A percentile compares a stretch with the other conserved stretches of the same genome.
phyloP scores from a whole-genome alignment of 2,888 invertebrate genomes.

The Quadroppia sp. region DNA sequence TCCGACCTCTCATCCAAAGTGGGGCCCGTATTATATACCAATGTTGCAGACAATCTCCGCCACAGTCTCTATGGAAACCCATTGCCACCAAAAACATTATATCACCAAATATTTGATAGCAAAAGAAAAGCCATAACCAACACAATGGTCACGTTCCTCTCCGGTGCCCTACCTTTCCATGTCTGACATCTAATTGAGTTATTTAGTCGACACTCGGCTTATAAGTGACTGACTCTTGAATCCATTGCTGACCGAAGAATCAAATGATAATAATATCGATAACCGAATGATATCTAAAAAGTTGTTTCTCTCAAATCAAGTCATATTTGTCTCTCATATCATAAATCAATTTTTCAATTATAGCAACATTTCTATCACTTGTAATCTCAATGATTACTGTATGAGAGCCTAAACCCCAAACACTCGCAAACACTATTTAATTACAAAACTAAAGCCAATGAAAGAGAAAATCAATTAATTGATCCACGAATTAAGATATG shows the following conservation, averaged over 20 bases:
- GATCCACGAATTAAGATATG: too few species aligned
- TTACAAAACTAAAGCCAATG: too few species aligned
- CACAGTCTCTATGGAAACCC: conserved; percentile 12
- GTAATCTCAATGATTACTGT: too few species aligned
- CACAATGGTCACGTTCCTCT: conserved; percentile 15
- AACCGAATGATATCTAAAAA: too few species aligned
- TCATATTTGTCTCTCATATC: not conserved
- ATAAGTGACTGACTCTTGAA: too few species aligned
- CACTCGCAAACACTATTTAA: too few species aligned
- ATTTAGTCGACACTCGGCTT: conserved; percentile 1
- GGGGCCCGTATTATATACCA: not conserved
- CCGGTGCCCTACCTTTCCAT: conserved; percentile 3
- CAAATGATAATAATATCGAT: too few species aligned
- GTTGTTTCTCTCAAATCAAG: not conserved
- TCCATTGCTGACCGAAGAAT: too few species aligned
- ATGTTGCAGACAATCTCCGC: not conserved
- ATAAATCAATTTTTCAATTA: conserved; percentile 19
- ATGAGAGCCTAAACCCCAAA: too few species aligned
- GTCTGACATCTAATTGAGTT: conserved; percentile 19
- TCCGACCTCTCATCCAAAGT: not conserved
- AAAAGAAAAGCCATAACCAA: not conserved
- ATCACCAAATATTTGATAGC: not conserved
- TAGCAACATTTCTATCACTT: too few species aligned
- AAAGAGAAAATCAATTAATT: too few species aligned
- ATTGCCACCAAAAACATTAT: not conserved